A percentile compares a stretch with the other conserved stretches of the same genome.
Conservation (phyloP, 53 echinoderm and acorn worm species). For the Paracentrotus lividus region DNA sequence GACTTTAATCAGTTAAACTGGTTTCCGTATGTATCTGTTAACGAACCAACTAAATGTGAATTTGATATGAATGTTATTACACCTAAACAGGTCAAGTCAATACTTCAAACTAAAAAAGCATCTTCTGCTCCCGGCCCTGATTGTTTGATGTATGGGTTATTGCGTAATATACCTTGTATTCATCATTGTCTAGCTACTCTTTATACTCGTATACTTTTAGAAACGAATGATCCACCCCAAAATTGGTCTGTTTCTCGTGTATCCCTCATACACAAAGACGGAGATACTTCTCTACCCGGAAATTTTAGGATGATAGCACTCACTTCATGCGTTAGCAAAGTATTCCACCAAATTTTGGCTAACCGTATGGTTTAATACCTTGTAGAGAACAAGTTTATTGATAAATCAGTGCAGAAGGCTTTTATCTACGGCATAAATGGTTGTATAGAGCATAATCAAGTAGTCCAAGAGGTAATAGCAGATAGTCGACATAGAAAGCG, state of each 20-base stretch:
- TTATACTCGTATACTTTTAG: conserved; percentile 57
- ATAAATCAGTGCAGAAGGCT: conserved; percentile 69
- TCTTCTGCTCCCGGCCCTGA: conserved; percentile 66
- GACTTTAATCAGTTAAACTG: conserved; percentile 32
- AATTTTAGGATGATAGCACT: conserved; percentile 69
- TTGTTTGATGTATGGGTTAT: conserved; percentile 69
- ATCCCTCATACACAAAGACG: conserved; percentile 57
- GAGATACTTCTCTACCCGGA: conserved; percentile 45
- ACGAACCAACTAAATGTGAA: neutral
- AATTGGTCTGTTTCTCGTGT: conserved; percentile 64
- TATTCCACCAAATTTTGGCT: conserved; percentile 65
- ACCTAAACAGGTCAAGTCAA: conserved; percentile 49
- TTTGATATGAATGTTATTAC: conserved; percentile 24
- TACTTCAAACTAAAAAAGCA: conserved; percentile 31
- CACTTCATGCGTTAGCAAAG: conserved; percentile 64
- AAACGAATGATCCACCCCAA: conserved; percentile 38
- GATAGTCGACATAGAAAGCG: neutral
- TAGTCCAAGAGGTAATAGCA: conserved; percentile 51
- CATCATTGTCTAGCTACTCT: conserved; percentile 68
- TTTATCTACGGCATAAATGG: conserved; percentile 58
- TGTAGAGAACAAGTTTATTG: conserved; percentile 57
- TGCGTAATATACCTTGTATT: conserved; percentile 46
- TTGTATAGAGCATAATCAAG: conserved; percentile 71
- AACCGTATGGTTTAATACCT: conserved; percentile 44
- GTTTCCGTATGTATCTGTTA: conserved; percentile 37